A percentile compares a stretch with the other conserved stretches of the same genome.
These are phyloP conservation scores for Leuciscus waleckii DNA, from an alignment of 2,797 vertebrate genomes.

Conservation along the genomic window DNA sequence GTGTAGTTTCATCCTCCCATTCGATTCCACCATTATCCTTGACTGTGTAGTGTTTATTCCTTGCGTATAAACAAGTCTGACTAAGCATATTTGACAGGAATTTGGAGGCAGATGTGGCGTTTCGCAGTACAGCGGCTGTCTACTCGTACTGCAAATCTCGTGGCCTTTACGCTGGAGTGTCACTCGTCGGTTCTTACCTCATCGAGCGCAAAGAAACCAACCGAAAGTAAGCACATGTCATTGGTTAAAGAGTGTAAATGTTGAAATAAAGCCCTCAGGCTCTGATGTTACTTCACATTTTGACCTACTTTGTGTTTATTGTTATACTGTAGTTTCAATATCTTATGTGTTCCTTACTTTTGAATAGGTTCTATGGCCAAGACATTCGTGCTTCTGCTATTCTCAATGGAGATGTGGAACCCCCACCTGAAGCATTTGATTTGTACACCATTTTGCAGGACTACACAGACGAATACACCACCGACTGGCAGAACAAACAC, in stretches of 20 bases:
- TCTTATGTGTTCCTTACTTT: slow-evolving; percentile 16
- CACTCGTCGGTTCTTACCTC: slow-evolving; percentile 91
- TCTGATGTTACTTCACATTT: slow-evolving; percentile 14
- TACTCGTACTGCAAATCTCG: slow-evolving; percentile 94
- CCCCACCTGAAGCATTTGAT: slow-evolving; percentile 82
- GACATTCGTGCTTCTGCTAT: slow-evolving; percentile 91
- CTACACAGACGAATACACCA: slow-evolving; percentile 87
- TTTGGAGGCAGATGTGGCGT: slow-evolving; percentile 90
- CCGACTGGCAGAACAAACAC: slow-evolving; percentile 78
- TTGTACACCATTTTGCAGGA: slow-evolving; percentile 86
- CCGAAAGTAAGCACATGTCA: slow-evolving; percentile 83
- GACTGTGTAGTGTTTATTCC: slow-evolving; percentile 14
- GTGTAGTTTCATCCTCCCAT: background rate
- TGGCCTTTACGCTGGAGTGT: slow-evolving; percentile 93
- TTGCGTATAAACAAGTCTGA: slow-evolving; percentile 10
- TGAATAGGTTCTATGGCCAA: slow-evolving; percentile 87
- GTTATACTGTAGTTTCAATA: background rate
- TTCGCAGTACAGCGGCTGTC: slow-evolving; percentile 90
- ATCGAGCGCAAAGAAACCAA: slow-evolving; percentile 97
- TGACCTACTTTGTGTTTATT: slow-evolving; percentile 6
- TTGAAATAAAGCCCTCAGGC: background rate
- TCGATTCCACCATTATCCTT: slow-evolving; percentile 14
- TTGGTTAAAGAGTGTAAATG: background rate
- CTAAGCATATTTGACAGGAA: slow-evolving; percentile 78
- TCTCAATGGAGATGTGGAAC: slow-evolving; percentile 88